These are phyloP conservation scores for Corythoichthys intestinalis DNA, from an alignment of 2,113 vertebrate species.

Conservation along the genomic window DNA sequence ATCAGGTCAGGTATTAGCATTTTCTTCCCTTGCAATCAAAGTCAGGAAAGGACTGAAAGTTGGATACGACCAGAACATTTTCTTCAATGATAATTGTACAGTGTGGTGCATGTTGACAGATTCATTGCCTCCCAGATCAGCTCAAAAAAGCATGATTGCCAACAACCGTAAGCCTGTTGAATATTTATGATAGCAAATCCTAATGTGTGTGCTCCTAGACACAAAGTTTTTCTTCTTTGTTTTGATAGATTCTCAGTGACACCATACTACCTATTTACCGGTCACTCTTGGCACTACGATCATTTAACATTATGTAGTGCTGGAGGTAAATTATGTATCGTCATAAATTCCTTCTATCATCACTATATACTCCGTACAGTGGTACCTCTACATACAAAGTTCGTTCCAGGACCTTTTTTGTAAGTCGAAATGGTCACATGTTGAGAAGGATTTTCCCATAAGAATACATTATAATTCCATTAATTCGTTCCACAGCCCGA, in stretches of 20 bases:
- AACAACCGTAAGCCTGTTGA: neutral
- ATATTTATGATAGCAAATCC: neutral
- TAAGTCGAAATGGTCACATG: no score
- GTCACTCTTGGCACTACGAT: neutral
- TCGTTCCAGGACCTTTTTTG: no score
- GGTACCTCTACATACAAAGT: no score
- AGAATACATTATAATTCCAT: no score
- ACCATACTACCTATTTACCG: neutral
- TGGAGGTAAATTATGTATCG: no score
- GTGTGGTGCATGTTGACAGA: neutral
- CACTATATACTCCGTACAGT: no score
- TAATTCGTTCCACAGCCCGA: no score
- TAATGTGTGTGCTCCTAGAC: neutral
- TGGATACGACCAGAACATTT: neutral
- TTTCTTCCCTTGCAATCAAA: neutral
- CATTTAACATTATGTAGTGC: neutral
- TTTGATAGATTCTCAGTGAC: neutral
- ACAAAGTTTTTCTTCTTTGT: neutral
- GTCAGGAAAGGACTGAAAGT: neutral
- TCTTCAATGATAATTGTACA: neutral
- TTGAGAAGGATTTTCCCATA: no score
- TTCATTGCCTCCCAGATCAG: no score
- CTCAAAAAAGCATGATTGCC: neutral
- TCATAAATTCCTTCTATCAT: no score
- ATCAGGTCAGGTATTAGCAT: neutral